Conservation (phyloP, 2,113 vertebrate genomes). For the Mesoclemmys tuberculata region DNA sequence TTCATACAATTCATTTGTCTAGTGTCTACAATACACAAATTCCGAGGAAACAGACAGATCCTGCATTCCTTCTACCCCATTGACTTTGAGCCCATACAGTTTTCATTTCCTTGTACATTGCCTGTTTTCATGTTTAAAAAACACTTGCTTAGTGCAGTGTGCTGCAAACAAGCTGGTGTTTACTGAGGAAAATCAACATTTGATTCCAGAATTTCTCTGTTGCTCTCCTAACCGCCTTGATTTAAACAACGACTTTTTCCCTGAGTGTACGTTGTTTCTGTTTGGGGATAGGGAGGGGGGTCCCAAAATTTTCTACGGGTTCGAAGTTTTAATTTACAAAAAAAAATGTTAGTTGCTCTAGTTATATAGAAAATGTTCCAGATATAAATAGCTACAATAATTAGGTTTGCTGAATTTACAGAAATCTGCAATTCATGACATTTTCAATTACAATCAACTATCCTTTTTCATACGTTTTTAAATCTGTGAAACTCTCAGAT, state of each 20-base stretch:
- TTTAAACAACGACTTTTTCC: neutral
- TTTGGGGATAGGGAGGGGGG: neutral
- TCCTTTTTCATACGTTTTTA: neutral
- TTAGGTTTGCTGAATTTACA: accelerated
- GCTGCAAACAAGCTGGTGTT: neutral
- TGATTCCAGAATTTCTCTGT: neutral
- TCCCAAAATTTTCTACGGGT: neutral
- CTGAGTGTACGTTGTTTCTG: neutral
- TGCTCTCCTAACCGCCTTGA: neutral
- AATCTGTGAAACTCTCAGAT: neutral
- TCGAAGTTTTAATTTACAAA: neutral
- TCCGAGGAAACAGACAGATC: neutral
- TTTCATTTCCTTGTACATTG: neutral
- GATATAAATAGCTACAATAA: neutral
- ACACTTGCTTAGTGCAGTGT: too few relatives aligned
- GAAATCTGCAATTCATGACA: neutral
- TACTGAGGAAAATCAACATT: neutral
- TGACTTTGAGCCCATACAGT: neutral
- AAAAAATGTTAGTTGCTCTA: neutral
- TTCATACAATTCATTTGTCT: neutral
- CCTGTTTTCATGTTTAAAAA: neutral
- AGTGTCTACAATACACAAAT: neutral
- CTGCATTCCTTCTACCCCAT: accelerated
- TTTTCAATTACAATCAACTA: neutral
- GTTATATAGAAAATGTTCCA: neutral